Evolutionary conservation across 2,888 invertebrate species (phyloP).

Genomic region (Athalia circularis): DNA sequence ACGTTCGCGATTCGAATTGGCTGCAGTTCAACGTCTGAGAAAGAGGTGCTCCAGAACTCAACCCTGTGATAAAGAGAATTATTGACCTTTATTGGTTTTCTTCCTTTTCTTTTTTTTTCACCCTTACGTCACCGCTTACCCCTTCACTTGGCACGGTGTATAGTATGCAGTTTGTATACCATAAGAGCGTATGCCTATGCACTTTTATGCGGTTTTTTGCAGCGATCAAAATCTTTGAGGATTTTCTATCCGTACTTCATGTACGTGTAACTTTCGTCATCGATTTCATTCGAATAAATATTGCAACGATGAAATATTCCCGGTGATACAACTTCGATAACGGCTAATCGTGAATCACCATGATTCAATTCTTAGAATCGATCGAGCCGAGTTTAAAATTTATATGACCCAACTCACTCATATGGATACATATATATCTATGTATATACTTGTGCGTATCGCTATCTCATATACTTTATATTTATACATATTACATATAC

Average conservation of each 20-base stretch:
- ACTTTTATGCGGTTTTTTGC: too few species aligned
- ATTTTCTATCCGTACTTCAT: too few species aligned
- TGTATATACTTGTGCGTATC: background rate
- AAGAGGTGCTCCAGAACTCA: constrained; percentile 22
- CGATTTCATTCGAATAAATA: too few species aligned
- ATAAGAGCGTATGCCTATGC: too few species aligned
- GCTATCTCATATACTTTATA: too few species aligned
- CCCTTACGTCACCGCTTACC: too few species aligned
- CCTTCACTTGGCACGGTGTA: too few species aligned
- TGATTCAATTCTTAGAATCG: too few species aligned
- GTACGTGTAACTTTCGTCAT: too few species aligned
- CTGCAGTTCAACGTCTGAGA: constrained; percentile 35
- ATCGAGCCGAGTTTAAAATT: background rate
- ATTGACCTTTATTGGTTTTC: constrained; percentile 17
- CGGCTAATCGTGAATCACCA: background rate
- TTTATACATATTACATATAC: background rate
- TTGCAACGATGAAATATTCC: too few species aligned
- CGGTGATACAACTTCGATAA: background rate
- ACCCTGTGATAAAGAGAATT: constrained; percentile 25
- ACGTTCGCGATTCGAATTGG: constrained; percentile 42
- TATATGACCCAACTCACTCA: background rate
- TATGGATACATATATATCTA: background rate
- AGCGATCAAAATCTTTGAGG: too few species aligned
- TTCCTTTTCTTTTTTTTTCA: background rate
- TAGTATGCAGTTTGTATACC: too few species aligned